Conservation (phyloP, 2,888 invertebrate species). For the Drosophila heteroneura region DNA sequence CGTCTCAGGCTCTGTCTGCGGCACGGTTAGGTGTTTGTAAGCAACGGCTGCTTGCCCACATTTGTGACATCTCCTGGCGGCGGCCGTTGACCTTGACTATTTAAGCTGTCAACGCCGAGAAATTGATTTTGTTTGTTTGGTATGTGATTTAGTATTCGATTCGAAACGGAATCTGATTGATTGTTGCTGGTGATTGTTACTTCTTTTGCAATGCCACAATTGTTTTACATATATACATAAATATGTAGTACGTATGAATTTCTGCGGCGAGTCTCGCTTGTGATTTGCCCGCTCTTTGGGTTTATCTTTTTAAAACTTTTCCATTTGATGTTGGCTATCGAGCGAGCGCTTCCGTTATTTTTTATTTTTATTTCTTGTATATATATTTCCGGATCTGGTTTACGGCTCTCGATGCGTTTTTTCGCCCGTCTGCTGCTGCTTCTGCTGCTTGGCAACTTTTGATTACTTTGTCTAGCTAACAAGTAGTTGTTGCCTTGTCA, state of each 20-base stretch:
- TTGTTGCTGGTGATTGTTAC: conserved; percentile 42
- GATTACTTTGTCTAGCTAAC: conserved; percentile 60
- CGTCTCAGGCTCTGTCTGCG: conserved; percentile 43
- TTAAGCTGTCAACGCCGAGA: conserved; percentile 38
- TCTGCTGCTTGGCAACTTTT: conserved; percentile 48
- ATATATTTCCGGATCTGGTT: conserved; percentile 54
- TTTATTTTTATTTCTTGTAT: conserved; percentile 19
- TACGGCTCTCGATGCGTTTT: conserved; percentile 21
- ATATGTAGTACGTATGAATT: conserved; percentile 32
- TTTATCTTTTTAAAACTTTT: background rate
- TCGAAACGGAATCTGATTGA: conserved; percentile 30
- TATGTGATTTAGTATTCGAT: conserved; percentile 13
- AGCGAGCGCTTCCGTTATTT: conserved; percentile 38
- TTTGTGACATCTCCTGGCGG: conserved; percentile 54
- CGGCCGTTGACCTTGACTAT: conserved; percentile 63
- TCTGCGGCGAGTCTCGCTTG: conserved; percentile 4
- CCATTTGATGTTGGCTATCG: conserved; percentile 40
- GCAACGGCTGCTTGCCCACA: conserved; percentile 42
- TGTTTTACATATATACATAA: conserved; percentile 12
- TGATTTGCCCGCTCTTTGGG: conserved; percentile 7
- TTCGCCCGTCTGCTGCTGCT: background rate
- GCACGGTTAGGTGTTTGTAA: conserved; percentile 39
- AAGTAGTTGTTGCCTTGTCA: conserved; percentile 47
- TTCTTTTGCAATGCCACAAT: conserved; percentile 18
- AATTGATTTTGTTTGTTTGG: background rate